Evolutionary conservation across 2,113 vertebrate genomes (phyloP).

Genomic region (Meles meles): DNA sequence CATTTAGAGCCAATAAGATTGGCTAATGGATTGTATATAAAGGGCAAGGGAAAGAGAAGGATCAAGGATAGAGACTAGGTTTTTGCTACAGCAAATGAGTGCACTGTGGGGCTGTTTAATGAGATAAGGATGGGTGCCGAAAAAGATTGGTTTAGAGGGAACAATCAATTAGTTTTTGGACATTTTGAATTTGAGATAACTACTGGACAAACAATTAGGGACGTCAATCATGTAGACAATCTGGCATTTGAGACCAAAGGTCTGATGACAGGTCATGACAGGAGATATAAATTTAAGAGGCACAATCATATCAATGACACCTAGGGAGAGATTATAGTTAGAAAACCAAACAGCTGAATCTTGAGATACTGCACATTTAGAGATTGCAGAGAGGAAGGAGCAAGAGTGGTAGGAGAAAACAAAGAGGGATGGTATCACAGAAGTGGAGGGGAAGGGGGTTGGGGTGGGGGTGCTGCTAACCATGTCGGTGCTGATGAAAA

Average conservation of each 20-base stretch:
- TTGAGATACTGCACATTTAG: background rate
- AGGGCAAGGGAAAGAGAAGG: background rate
- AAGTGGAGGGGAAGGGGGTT: background rate
- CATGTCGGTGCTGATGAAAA: background rate
- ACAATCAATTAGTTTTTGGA: background rate
- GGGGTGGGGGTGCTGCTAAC: background rate
- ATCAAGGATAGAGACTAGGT: background rate
- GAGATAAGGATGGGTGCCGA: background rate
- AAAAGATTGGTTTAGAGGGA: background rate
- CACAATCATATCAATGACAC: background rate
- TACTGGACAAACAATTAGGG: background rate
- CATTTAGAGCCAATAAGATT: background rate
- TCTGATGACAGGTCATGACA: background rate
- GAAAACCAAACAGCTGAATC: background rate
- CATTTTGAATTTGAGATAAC: background rate
- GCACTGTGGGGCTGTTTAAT: background rate
- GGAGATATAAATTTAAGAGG: background rate
- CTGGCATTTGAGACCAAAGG: background rate
- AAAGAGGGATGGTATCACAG: background rate
- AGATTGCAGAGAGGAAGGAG: background rate
- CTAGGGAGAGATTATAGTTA: background rate
- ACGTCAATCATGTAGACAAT: background rate
- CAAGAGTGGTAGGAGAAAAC: background rate
- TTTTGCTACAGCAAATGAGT: background rate
- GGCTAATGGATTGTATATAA: background rate